A percentile compares a stretch with the other conserved stretches of the same genome.
Evolutionary conservation across 2,113 vertebrate species (phyloP).

Genomic region (Brachypodius melanocephalos): DNA sequence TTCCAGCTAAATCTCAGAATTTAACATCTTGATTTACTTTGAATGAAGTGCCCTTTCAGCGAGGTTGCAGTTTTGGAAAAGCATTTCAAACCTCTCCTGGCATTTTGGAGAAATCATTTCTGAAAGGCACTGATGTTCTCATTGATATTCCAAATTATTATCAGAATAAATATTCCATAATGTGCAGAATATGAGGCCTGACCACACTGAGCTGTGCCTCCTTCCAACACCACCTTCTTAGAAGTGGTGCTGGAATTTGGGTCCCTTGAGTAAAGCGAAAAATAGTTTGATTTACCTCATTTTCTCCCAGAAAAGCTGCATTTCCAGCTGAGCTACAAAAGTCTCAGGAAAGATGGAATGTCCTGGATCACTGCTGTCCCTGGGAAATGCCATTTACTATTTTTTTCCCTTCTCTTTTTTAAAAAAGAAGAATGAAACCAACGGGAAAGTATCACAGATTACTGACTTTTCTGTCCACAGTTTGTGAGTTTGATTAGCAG

Average conservation of each 20-base stretch:
- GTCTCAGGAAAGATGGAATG: neutral
- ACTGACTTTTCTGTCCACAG: neutral
- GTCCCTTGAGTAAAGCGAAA: neutral
- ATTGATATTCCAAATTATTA: neutral
- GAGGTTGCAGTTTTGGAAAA: neutral
- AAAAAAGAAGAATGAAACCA: neutral
- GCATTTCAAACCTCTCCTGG: neutral
- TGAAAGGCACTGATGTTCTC: neutral
- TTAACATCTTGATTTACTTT: accelerated
- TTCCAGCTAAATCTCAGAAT: neutral
- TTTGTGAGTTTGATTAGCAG: neutral
- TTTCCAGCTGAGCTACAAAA: neutral
- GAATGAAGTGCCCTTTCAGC: neutral
- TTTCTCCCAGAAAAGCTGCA: neutral
- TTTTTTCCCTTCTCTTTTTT: neutral
- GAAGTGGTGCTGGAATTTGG: neutral
- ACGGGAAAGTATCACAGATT: neutral
- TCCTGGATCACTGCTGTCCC: accelerated
- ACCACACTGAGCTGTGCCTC: neutral
- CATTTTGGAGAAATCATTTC: neutral
- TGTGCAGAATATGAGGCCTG: neutral
- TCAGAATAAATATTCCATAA: neutral
- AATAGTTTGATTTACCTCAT: neutral
- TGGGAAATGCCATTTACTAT: neutral
- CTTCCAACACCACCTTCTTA: neutral